Conservation (phyloP, 92 coral and sea anemone genomes). For the Epizoanthus ramosus region DNA sequence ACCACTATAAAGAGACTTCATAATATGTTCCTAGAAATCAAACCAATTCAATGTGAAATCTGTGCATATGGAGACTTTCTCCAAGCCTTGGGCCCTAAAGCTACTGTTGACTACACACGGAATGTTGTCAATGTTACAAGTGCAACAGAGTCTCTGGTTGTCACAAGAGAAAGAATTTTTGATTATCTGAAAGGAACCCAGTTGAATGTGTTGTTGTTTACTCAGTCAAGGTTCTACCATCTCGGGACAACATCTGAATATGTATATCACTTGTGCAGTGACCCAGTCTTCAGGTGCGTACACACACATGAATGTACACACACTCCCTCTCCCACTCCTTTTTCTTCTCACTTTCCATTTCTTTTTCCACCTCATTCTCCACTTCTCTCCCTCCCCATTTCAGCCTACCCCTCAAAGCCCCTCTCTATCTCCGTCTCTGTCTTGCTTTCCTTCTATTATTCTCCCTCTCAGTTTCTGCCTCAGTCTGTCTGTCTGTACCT, state of each 20-base stretch:
- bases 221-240: constrained; percentile 93
- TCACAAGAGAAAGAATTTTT: constrained; percentile 80
- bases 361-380: too few relatives aligned
- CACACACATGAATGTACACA: background rate
- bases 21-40: constrained; percentile 43
- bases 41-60: constrained; percentile 88
- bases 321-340: background rate
- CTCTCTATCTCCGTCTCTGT: too few relatives aligned
- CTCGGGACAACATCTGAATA: constrained; percentile 89
- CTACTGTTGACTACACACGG: constrained; percentile 74
- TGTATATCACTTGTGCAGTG: constrained; percentile 81
- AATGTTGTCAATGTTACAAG: constrained; percentile 93
- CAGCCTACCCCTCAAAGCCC: too few relatives aligned
- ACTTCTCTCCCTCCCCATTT: too few relatives aligned
- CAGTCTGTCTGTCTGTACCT: too few relatives aligned
- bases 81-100: constrained; percentile 90
- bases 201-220: constrained; percentile 84
- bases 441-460: too few relatives aligned
- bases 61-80: constrained; percentile 96
- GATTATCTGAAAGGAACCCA: constrained; percentile 87
- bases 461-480: too few relatives aligned
- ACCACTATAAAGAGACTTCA: constrained; percentile 41
- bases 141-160: constrained; percentile 75
- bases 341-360: too few relatives aligned
- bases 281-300: constrained; percentile 85